A percentile compares a stretch with the other conserved stretches of the same genome.
phyloP scores from a whole-genome alignment of 2,888 invertebrate species.

The Troilus luridus region DNA sequence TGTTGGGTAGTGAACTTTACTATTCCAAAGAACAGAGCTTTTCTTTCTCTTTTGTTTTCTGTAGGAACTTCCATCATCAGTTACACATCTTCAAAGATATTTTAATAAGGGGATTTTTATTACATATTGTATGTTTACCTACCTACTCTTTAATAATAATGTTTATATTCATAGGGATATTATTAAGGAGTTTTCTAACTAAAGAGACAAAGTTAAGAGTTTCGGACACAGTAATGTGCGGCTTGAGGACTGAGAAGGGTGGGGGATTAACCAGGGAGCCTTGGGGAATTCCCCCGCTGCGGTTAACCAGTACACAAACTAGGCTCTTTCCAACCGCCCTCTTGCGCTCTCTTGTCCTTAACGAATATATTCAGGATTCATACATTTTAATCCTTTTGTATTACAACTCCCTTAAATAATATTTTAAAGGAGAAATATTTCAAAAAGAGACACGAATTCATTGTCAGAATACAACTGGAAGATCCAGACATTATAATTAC shows the following conservation, averaged over 20 bases:
- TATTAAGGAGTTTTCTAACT: constrained; percentile 3
- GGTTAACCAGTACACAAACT: background rate
- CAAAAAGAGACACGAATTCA: background rate
- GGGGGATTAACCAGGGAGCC: background rate
- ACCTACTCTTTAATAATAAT: no score
- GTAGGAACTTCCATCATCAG: no score
- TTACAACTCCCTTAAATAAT: background rate
- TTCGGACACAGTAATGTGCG: constrained; percentile 7
- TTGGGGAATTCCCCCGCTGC: background rate
- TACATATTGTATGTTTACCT: no score
- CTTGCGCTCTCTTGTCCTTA: background rate
- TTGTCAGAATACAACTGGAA: no score
- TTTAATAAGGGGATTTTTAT: no score
- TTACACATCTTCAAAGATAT: no score
- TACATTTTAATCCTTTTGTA: background rate
- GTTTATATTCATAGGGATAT: background rate
- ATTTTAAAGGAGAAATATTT: background rate
- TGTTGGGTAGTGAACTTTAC: no score
- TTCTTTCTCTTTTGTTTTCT: no score
- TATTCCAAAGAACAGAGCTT: no score
- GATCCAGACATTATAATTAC: no score
- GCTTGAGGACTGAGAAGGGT: background rate
- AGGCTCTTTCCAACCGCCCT: background rate
- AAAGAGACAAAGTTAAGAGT: constrained; percentile 24
- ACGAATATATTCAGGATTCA: background rate